Evolutionary conservation across 2,888 invertebrate genomes (phyloP), one percentile per base, ranked within the genome.

Genomic region (Drosophila acutilabella): DNA sequence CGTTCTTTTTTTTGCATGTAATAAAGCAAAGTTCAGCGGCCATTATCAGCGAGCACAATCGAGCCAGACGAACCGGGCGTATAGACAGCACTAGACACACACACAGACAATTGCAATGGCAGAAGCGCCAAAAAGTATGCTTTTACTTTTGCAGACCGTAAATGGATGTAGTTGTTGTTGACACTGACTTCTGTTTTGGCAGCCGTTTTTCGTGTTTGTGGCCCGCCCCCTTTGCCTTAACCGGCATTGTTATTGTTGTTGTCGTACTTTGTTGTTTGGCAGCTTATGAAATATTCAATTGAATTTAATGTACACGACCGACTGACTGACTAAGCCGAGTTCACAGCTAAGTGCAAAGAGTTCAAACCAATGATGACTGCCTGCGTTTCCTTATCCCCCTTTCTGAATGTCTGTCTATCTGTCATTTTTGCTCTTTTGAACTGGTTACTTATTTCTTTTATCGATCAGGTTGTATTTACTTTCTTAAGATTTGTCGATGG

Each of bases 241-340:
- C 18, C 36, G 26, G 16, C 26, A 40, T 10, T 41, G 42, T 16
- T 42, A 23, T 64, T 71, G 66, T 58, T 71, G 47, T 70, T 77
- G 61, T 64, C 68, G 71, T 61, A 61, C 60, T 71, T 78, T 61
- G 56, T 73, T 78, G 81, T 75, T 77, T 79, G 77, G 74, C 75
- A 81, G 71, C 74, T 88, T 82, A 81, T 85, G 75, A 85, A 88
- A 88, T 80, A 88, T 88, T 81, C 81, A 82, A 88, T 88, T 80
- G 88, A 82, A 88, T 78, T 83, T 81, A 80, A 81, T 83, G 81
- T 75, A 80, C 72, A 81, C 82, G 79, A 80, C 79, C 79, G 74
- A 79, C 71, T 81, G 81, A 79, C 79, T 79, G 79, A 81, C 71
- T 74, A 74, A 79, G 74, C 79, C 66, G 71, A 60, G 54, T 72